Evolutionary conservation across 2,888 invertebrate species (phyloP).

Genomic region (Drosophila neonasuta): DNA sequence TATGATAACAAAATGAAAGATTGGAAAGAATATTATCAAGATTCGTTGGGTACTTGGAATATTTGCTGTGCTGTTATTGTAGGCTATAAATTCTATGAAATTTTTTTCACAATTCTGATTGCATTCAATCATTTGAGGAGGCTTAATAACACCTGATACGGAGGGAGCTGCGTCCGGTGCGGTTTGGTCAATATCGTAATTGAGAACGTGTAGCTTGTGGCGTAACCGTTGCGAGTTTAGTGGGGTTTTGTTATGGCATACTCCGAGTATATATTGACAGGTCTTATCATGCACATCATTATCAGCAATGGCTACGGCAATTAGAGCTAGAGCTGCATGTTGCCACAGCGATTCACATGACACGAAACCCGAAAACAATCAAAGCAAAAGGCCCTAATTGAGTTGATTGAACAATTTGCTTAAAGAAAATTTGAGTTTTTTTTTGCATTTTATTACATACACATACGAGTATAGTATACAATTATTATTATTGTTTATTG

Average conservation of each 20-base stretch:
- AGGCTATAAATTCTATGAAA: not conserved
- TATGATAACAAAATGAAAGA: not conserved
- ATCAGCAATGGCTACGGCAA: conserved; percentile 30
- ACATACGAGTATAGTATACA: conserved; percentile 48
- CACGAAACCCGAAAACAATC: conserved; percentile 23
- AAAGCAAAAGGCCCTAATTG: conserved; percentile 7
- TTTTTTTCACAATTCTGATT: not conserved
- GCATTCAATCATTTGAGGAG: conserved; percentile 14
- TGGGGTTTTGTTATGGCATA: not conserved
- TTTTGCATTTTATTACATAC: conserved; percentile 32
- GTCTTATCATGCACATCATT: conserved; percentile 24
- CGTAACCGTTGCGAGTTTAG: not conserved
- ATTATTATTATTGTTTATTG: conserved; percentile 21
- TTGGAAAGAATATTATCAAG: not conserved
- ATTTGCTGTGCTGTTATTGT: not conserved
- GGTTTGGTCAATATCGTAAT: conserved; percentile 7
- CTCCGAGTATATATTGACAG: not conserved
- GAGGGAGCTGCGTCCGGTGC: not conserved
- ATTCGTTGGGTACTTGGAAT: not conserved
- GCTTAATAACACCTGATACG: not conserved
- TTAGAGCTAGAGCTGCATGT: conserved; percentile 26
- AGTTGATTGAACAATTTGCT: conserved; percentile 5
- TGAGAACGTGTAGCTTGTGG: conserved; percentile 1
- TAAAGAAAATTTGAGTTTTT: conserved; percentile 3
- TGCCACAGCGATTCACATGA: conserved; percentile 38